These are phyloP conservation scores for Leptinotarsa tumamoca DNA, from an alignment of 2,888 invertebrate species.

Conservation along the genomic window DNA sequence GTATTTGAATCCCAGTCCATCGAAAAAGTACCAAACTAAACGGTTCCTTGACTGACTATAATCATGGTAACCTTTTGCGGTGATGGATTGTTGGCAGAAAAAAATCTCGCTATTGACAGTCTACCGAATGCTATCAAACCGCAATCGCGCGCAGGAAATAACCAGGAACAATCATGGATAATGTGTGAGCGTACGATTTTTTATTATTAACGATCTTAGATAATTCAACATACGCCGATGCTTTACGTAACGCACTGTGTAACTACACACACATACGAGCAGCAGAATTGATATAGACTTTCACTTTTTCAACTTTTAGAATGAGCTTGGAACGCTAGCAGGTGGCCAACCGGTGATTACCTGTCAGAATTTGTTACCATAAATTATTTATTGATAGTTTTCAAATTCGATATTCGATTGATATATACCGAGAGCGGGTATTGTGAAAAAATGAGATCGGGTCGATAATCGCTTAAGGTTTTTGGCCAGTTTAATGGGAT, in stretches of 20 bases:
- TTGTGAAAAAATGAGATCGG: too few relatives aligned
- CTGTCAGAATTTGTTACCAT: constrained; percentile 29
- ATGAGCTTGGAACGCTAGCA: constrained; percentile 31
- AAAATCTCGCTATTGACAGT: too few relatives aligned
- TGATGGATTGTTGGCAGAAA: too few relatives aligned
- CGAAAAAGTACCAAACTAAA: too few relatives aligned
- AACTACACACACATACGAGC: constrained; percentile 30
- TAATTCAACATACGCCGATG: constrained; percentile 27
- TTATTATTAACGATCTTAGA: constrained; percentile 34
- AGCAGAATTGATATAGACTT: constrained; percentile 43
- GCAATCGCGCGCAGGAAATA: neutral
- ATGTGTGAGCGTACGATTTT: constrained; percentile 26
- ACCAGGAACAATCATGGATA: constrained; percentile 34
- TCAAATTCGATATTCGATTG: constrained; percentile 2
- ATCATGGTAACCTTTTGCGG: too few relatives aligned
- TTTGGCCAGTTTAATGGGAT: too few relatives aligned
- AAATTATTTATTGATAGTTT: constrained; percentile 19
- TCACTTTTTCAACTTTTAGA: constrained; percentile 46
- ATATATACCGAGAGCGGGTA: too few relatives aligned
- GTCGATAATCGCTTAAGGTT: too few relatives aligned
- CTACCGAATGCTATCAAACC: too few relatives aligned
- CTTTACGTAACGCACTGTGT: constrained; percentile 37
- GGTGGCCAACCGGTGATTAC: constrained; percentile 33
- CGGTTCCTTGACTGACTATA: too few relatives aligned
- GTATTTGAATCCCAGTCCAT: too few relatives aligned